Percentiles rank a stretch among this genome's conserved stretches.
These are phyloP conservation scores for Drosophila aldrichi DNA, from an alignment of 2,888 invertebrate species.

Conservation along the genomic window DNA sequence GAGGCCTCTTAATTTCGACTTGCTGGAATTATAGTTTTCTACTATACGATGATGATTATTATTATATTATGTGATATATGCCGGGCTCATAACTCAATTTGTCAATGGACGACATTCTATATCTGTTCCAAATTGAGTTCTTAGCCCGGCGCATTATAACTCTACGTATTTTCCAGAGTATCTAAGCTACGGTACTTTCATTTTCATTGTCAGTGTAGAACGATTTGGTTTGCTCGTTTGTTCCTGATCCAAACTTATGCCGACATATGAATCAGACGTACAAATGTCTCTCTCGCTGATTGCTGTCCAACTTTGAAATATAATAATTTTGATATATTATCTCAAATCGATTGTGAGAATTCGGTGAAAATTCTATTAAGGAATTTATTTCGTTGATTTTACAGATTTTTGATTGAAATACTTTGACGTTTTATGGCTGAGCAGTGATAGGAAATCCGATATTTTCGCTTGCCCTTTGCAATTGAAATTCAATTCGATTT, in stretches of 20 bases:
- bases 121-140: too few species aligned
- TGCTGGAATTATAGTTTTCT: too few species aligned
- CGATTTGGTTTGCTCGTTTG: not conserved
- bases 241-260: not conserved
- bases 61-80: too few species aligned
- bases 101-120: too few species aligned
- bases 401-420: conserved; percentile 4
- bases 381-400: conserved; percentile 1
- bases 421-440: not conserved
- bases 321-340: conserved; percentile 13
- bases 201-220: not conserved
- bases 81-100: too few species aligned
- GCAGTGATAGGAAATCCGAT: not conserved
- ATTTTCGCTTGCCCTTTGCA: not conserved
- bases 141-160: too few species aligned
- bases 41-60: too few species aligned
- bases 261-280: not conserved
- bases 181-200: not conserved
- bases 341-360: conserved; percentile 8
- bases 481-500: conserved; percentile 8
- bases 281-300: not conserved
- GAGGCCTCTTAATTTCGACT: too few species aligned
- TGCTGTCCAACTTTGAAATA: conserved; percentile 8
- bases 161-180: not conserved
- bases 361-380: not conserved